Base-by-base conservation (phyloP, 1,140 invertebrate genomes). In the Stratiolaelaps scimitus region DNA sequence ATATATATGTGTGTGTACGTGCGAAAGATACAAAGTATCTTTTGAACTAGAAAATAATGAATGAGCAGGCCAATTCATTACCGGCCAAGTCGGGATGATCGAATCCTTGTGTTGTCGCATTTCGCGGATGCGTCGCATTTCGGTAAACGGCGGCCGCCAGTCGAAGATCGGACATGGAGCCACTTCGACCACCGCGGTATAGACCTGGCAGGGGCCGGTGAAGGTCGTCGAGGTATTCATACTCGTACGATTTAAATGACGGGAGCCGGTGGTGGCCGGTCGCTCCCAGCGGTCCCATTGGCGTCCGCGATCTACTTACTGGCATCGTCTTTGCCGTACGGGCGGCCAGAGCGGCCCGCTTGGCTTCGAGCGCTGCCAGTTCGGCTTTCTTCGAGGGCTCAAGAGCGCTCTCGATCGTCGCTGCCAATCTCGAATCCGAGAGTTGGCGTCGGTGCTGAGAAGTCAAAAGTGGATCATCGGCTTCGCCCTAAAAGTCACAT, bases 361-460 rank as follows among this genome's bases (percentile, higher is more conserved):
- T 66, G 28, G 40, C 34, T 56, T 68, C 40, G 44, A 43, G 64
- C 1, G 30, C 64, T 19, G 30, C 47, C 60, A 66, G 43, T 30
- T 69, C 66, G 34, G 69, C 70, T 15, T 64, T 47, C 20, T 67
- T 60, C 64, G 66, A 70, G 13, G 69, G 66, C 60, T 73, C 72
- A 40, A 75, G 72, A 70, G 76, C 75, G 29, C 72, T 72, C 69
- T 80, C 78, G 71, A 81, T 79, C 66, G 75, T 74, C 56, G 76
- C 72, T 71, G 75, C 73, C 43, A 78, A 72, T 72, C 77, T 78
- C 28, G 78, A 77, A 71, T 79, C 78, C 28, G 78, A 79, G 65
- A 79, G 72, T 70, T 79, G 77, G 13, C 78, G 74, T 66, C 77
- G 73, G 69, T 79, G 79, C 28, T 78, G 30, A 43, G n/a, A 23